Conservation (phyloP, 2,113 vertebrate genomes). For the Strix aluco region DNA sequence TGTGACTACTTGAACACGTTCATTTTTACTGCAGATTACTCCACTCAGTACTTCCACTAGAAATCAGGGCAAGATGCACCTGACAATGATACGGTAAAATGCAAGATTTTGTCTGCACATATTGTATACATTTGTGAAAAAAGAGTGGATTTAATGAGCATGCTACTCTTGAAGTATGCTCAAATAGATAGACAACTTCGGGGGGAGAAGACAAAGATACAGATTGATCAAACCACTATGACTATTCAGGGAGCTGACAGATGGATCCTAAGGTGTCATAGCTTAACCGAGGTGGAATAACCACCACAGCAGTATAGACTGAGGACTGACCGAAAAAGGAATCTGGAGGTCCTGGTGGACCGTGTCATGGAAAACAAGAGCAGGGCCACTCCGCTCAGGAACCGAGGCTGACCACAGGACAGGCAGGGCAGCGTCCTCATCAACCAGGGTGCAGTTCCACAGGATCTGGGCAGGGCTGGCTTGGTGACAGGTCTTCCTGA, state of each 20-base stretch:
- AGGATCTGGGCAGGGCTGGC: neutral
- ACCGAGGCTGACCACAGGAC: neutral
- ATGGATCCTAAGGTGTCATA: neutral
- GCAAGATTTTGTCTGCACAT: neutral
- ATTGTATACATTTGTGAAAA: neutral
- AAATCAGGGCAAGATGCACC: neutral
- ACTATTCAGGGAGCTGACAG: neutral
- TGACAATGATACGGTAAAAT: neutral
- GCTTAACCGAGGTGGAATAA: neutral
- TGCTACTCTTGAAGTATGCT: neutral
- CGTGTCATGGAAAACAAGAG: neutral
- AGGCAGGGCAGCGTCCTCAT: neutral
- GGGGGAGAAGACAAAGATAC: neutral
- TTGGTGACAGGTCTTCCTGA: neutral
- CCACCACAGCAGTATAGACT: neutral
- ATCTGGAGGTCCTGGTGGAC: neutral
- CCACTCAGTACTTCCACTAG: neutral
- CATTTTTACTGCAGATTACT: slow-evolving; percentile 1
- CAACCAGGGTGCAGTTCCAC: neutral
- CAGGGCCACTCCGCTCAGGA: neutral
- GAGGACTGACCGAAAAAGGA: neutral
- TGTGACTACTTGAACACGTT: neutral
- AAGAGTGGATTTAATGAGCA: neutral
- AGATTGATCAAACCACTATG: neutral
- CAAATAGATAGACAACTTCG: neutral